Evolutionary conservation across 92 coral and sea anemone genomes (phyloP).

Genomic region (Actinostola sp.): DNA sequence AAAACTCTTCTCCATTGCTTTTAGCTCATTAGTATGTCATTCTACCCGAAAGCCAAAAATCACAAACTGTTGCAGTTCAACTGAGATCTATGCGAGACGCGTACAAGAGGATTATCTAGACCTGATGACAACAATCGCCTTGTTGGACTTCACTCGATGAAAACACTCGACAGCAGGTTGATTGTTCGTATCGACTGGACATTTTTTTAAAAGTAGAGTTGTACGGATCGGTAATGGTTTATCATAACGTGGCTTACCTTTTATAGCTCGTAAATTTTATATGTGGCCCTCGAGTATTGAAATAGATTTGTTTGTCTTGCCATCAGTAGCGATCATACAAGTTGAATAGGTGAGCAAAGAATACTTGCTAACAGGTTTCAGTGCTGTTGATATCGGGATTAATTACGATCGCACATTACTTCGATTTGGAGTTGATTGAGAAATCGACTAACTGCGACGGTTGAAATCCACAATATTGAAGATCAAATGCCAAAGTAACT

Average conservation of each 20-base stretch:
- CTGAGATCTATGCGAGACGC: background rate
- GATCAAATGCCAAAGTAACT: slow-evolving; percentile 1
- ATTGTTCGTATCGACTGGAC: background rate
- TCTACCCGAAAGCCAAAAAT: no score
- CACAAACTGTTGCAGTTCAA: no score
- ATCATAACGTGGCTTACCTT: slow-evolving; percentile 9
- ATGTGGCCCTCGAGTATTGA: slow-evolving; percentile 1
- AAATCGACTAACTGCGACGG: background rate
- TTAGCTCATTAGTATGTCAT: background rate
- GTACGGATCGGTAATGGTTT: background rate
- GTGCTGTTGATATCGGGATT: no score
- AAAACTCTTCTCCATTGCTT: background rate
- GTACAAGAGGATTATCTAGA: background rate
- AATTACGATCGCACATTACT: no score
- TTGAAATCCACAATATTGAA: background rate
- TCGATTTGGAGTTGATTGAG: no score
- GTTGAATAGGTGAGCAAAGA: background rate
- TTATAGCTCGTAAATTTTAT: background rate
- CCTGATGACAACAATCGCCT: slow-evolving; percentile 9
- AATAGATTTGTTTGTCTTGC: slow-evolving; percentile 24
- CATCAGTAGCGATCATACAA: slow-evolving; percentile 8
- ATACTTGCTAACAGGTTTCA: background rate
- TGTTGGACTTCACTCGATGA: slow-evolving; percentile 1
- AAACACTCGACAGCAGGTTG: background rate
- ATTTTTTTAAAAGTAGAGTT: background rate